Base-by-base conservation (phyloP, 1,140 invertebrate species). In the Melipona quadrifasciata region DNA sequence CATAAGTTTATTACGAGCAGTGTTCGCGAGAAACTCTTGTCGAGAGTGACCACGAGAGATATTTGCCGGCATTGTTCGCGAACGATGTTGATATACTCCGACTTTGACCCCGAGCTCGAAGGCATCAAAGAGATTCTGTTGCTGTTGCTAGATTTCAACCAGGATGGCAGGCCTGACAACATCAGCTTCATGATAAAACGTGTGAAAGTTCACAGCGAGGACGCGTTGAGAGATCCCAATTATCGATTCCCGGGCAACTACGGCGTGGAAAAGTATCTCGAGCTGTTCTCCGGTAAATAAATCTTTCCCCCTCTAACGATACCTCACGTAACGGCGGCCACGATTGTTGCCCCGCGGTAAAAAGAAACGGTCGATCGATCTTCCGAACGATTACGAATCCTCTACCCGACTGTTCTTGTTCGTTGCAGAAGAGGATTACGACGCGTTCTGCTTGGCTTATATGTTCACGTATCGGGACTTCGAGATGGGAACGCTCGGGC, bases 401-500 rank as follows among this genome's bases (percentile, higher is more conserved):
- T 19, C 6, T 19, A 57, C 17, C 19, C 17, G 61, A 0, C 55
- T 88, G 91, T 89, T 90, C 92, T 76, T 31, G 31, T 89, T 92
- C 90, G 83, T 95, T 95, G 77, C 96, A 96, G 98, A 99, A 96
- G 97, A 99, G 93, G 98, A 99, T 94, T 99, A 99, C 94, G 98
- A 99, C 93, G 98, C 98, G 24, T 99, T 99, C 95, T 99, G 99
- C 93, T 95, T 99, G 91, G 99, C 99, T 64, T 99, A 99, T 94
- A 99, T 99, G 97, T 99, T 99, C 93, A 99, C 99, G 6, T 99
- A 99, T 94, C 95, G 99, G 64, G 99, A 99, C 94, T 99, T 99
- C 93, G 98, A 99, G 93, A 99, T 99, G 96, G 99, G 99, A 70
- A 99, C 99, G 1, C 94, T 99, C 76, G 99, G 99, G 14, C 94